Percentiles rank a stretch among this genome's conserved stretches.
These are phyloP conservation scores for Silurus meridionalis DNA, from an alignment of 2,113 vertebrate species.

Conservation along the genomic window DNA sequence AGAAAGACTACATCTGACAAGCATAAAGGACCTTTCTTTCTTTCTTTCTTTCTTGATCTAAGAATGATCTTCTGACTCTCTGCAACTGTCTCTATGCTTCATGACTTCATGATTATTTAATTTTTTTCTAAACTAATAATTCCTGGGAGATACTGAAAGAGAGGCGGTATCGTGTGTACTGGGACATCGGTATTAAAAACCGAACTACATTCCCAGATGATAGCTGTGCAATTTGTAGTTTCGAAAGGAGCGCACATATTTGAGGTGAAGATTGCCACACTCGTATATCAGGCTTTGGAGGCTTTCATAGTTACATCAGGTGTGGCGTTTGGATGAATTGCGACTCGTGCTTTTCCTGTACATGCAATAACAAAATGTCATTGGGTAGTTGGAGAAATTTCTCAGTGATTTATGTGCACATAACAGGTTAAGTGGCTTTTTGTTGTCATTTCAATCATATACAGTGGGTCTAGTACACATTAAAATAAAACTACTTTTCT, in stretches of 20 bases:
- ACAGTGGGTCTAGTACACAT: no score
- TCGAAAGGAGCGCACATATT: conserved; percentile 5
- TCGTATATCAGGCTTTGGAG: neutral
- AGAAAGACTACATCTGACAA: no score
- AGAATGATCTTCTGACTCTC: neutral
- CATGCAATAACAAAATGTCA: neutral
- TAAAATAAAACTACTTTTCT: no score
- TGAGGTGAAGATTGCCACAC: conserved; percentile 17
- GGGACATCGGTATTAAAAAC: neutral
- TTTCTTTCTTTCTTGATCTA: no score
- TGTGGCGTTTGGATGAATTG: neutral
- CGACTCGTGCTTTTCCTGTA: neutral
- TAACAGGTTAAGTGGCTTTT: no score
- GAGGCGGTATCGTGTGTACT: neutral
- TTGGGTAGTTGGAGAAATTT: neutral
- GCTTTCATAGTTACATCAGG: neutral
- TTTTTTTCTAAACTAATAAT: neutral
- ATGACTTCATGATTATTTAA: no score
- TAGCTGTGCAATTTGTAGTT: neutral
- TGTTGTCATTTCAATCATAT: no score
- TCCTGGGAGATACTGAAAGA: neutral
- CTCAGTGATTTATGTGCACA: neutral
- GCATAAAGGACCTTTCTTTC: no score
- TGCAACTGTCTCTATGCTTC: neutral
- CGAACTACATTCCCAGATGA: conserved; percentile 30